These are phyloP conservation scores for Notarius lentiginosus DNA, from an alignment of 2,113 vertebrate genomes.

Conservation along the genomic window DNA sequence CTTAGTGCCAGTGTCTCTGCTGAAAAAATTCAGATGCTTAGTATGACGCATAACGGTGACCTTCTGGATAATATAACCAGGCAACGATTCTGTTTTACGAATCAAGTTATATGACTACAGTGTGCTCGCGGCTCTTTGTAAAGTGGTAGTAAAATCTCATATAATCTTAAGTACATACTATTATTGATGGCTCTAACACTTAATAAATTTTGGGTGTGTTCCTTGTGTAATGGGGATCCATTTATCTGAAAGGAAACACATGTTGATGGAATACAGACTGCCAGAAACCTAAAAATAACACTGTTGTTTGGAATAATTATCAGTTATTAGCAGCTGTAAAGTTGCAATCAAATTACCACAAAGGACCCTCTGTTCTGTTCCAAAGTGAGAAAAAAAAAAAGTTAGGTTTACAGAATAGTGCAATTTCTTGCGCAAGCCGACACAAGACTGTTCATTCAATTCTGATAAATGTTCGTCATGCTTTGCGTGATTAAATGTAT, in stretches of 20 bases:
- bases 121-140: background rate
- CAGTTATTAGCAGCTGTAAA: background rate
- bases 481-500: slow-evolving; percentile 4
- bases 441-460: background rate
- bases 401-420: background rate
- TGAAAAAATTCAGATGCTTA: background rate
- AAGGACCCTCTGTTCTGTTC: background rate
- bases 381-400: background rate
- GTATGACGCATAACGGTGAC: background rate
- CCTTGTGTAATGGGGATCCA: background rate
- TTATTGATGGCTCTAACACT: background rate
- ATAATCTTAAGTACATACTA: background rate
- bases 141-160: background rate
- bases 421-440: background rate
- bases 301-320: background rate
- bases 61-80: background rate
- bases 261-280: background rate
- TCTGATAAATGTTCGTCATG: slow-evolving; percentile 1
- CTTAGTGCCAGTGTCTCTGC: background rate
- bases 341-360: background rate
- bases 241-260: background rate
- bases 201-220: background rate
- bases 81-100: background rate
- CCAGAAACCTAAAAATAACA: background rate
- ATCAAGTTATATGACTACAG: background rate